A percentile compares a stretch with the other conserved stretches of the same genome.
phyloP scores from a whole-genome alignment of 53 echinoderm and acorn worm genomes.

The Holothuria leucospilota region DNA sequence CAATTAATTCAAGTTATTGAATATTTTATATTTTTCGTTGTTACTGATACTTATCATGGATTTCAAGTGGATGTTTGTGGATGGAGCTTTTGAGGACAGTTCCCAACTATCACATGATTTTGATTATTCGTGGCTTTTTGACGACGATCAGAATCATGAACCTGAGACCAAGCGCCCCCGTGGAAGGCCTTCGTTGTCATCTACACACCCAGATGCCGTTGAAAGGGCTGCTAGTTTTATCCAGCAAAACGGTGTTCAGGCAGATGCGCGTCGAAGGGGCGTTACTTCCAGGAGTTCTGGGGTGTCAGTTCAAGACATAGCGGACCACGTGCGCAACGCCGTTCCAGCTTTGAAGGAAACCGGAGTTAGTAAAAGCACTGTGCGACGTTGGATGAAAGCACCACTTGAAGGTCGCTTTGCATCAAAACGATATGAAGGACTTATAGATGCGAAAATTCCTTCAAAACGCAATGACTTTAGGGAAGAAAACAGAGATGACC shows the following conservation, averaged over 20 bases:
- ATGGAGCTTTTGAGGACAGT: background rate
- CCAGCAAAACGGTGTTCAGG: slow-evolving; percentile 8
- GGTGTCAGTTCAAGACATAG: slow-evolving; percentile 5
- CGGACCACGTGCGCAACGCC: background rate
- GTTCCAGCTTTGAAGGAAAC: too few relatives aligned
- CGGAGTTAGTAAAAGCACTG: background rate
- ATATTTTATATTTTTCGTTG: too few relatives aligned
- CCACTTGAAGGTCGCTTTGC: background rate
- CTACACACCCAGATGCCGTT: background rate
- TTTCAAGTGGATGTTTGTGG: background rate
- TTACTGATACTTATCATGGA: too few relatives aligned
- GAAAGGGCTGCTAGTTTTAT: background rate
- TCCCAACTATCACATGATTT: too few relatives aligned
- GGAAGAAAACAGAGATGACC: background rate
- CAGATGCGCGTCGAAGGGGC: background rate
- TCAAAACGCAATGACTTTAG: background rate
- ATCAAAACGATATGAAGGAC: background rate
- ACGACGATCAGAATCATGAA: background rate
- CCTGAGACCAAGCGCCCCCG: background rate
- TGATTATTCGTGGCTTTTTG: slow-evolving; percentile 5
- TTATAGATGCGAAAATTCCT: background rate
- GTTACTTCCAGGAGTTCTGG: background rate
- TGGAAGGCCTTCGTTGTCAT: slow-evolving; percentile 18
- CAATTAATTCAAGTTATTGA: too few relatives aligned
- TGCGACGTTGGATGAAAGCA: background rate